phyloP scores from a whole-genome alignment of 2,888 invertebrate genomes.

The Deroplatys truncata region DNA sequence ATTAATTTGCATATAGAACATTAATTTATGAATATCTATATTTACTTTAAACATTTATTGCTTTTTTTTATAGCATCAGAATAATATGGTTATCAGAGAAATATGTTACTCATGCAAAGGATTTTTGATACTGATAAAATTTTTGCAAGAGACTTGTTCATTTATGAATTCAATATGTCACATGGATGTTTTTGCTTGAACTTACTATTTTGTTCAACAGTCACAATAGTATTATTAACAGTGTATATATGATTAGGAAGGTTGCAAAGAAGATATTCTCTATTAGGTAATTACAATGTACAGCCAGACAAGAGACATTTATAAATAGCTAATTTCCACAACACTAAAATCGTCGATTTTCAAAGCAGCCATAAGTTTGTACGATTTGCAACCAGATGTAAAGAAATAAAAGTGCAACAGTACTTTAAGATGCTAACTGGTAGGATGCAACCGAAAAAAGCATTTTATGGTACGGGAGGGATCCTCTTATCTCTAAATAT shows the following conservation, averaged over 20 bases:
- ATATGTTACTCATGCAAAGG: slow-evolving; percentile 5
- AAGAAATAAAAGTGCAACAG: not conserved
- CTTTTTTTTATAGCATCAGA: not conserved
- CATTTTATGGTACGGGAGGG: not conserved
- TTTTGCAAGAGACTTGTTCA: not conserved
- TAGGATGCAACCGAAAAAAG: not conserved
- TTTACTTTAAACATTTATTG: not conserved
- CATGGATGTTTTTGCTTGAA: not conserved
- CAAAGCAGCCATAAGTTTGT: not conserved
- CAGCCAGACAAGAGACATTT: not conserved
- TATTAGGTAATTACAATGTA: not conserved
- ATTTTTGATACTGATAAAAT: not conserved
- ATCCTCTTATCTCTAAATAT: not conserved
- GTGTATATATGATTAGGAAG: not conserved
- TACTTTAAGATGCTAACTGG: not conserved
- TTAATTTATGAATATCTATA: not conserved
- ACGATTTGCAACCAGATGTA: not conserved
- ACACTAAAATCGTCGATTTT: not conserved
- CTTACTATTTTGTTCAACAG: not conserved
- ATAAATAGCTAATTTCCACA: not conserved
- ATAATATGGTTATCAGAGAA: not conserved
- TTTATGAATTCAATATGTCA: not conserved
- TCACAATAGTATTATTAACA: not conserved
- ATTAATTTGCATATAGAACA: slow-evolving; percentile 11
- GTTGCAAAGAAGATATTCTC: not conserved